Evolutionary conservation across 2,113 vertebrate species (phyloP), one percentile per base, ranked within the genome.

Genomic region (Athene cunicularia): DNA sequence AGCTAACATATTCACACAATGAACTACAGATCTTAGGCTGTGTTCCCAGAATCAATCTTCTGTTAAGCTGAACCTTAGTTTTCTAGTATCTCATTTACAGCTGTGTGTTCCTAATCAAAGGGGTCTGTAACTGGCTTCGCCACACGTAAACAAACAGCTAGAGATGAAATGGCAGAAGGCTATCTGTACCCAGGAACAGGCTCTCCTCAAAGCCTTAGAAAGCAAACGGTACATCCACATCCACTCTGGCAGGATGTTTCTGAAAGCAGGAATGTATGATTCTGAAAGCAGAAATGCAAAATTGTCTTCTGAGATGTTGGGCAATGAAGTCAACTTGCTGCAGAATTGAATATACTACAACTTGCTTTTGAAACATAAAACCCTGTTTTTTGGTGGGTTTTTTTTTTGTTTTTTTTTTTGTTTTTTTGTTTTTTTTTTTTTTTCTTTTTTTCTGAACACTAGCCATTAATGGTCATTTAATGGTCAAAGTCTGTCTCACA

Each of bases 361-460:
- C 23, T 55, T 53, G 8, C 5, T 11, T 88, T 70, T 90, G 41
- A 95, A 95, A 91, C 23, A 60, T 30, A 55, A 56, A 60, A 37
- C 15, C 59, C 7, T 2, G 7, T n/a, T 14, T 8, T n/a, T n/a
- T n/a, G n/a, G n/a, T n/a, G n/a, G n/a, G n/a, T 2, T 5, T 47
- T 9, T 47, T 47, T n/a, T 59, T 56, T 32, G 9, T 60, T 14
- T 32, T 16, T 41, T 81, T 21, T 37, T 7, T 47, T 2, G 8
- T 47, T 9, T 47, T 47, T n/a, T 59, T 56, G n/a, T n/a, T n/a
- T 47, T 2, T 5, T 47, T 9, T 47, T 47, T n/a, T 59, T 56
- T 32, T 16, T 60, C 17, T 32, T 16, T 41, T 81, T 21, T 37
- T 7, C 28, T 2, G 1, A 71, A 68, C 15, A 30, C 3, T 43